Conservation (phyloP, 2,113 vertebrate species). For the Trogon surrucura region DNA sequence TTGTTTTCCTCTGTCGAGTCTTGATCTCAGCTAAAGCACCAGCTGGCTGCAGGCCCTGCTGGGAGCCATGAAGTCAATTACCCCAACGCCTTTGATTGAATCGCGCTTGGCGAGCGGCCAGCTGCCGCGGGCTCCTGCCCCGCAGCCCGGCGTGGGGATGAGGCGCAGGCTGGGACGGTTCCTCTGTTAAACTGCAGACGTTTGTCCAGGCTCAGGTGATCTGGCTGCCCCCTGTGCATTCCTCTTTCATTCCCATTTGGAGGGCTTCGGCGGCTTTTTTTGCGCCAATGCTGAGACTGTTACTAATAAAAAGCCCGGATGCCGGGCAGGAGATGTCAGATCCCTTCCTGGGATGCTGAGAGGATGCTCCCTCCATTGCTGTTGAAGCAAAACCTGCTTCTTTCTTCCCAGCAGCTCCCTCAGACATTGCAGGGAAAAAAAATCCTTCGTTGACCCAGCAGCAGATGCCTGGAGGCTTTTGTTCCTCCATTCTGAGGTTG, state of each 20-base stretch:
- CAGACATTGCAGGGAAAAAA: not conserved
- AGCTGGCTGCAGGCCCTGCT: conserved; percentile 9
- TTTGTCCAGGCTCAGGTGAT: not conserved
- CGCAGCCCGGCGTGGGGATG: not conserved
- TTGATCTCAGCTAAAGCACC: not conserved
- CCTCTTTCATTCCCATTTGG: not conserved
- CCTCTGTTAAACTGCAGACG: fast-evolving
- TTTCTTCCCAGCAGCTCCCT: not conserved
- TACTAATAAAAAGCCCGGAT: not conserved
- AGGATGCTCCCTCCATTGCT: fast-evolving
- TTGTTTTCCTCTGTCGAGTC: conserved; percentile 11
- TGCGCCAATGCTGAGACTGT: not conserved
- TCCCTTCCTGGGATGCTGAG: not conserved
- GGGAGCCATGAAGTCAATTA: conserved; percentile 21
- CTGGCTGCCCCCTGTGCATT: fast-evolving
- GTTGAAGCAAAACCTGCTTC: not conserved
- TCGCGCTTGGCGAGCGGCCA: not conserved
- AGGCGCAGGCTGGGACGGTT: not conserved
- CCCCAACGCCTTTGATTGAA: not conserved
- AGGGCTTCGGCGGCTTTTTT: not conserved
- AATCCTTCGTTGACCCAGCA: not conserved
- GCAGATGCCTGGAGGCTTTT: not conserved
- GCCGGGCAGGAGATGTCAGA: not conserved
- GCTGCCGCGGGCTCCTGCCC: not conserved
- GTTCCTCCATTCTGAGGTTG: not conserved